Percentiles rank a stretch among this genome's conserved stretches.
These are phyloP conservation scores for Probaryconus sp. DNA, from an alignment of 1,140 invertebrate genomes.

Conservation along the genomic window DNA sequence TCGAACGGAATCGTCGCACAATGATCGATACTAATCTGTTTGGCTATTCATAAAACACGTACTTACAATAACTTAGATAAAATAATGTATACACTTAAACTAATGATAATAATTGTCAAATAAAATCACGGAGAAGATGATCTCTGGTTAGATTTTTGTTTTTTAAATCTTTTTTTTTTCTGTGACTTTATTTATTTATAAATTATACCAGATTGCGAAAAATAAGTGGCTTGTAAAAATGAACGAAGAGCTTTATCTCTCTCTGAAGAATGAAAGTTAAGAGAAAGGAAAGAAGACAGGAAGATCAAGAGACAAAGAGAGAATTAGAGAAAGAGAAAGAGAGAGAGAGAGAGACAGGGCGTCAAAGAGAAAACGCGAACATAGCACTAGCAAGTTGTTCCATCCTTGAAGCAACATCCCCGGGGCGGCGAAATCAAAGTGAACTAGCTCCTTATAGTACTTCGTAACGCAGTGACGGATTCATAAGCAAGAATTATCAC, in stretches of 20 bases:
- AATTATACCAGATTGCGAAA: constrained; percentile 1
- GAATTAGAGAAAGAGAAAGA: constrained; percentile 10
- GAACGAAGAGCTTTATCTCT: not conserved
- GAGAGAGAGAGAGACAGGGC: constrained; percentile 30
- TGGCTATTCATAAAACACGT: constrained; percentile 29
- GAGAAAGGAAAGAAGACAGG: constrained; percentile 35
- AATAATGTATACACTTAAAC: too few species aligned
- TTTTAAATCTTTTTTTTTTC: too few species aligned
- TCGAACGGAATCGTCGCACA: not conserved
- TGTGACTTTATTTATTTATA: too few species aligned
- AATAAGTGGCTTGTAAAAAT: constrained; percentile 27
- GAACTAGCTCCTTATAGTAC: constrained; percentile 46
- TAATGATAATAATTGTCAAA: too few species aligned
- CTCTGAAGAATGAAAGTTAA: constrained; percentile 43
- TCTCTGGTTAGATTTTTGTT: too few species aligned
- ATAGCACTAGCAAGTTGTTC: constrained; percentile 34
- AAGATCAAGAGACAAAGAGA: constrained; percentile 16
- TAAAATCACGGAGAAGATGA: too few species aligned
- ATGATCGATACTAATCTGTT: constrained; percentile 41
- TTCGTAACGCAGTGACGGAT: constrained; percentile 36
- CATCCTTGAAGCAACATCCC: constrained; percentile 36
- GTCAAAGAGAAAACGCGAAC: constrained; percentile 15
- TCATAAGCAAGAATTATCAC: constrained; percentile 22
- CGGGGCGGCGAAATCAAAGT: constrained; percentile 71
- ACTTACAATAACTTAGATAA: constrained; percentile 32